Conservation (phyloP, 1,140 invertebrate species). For the Aphelenchoides besseyi region DNA sequence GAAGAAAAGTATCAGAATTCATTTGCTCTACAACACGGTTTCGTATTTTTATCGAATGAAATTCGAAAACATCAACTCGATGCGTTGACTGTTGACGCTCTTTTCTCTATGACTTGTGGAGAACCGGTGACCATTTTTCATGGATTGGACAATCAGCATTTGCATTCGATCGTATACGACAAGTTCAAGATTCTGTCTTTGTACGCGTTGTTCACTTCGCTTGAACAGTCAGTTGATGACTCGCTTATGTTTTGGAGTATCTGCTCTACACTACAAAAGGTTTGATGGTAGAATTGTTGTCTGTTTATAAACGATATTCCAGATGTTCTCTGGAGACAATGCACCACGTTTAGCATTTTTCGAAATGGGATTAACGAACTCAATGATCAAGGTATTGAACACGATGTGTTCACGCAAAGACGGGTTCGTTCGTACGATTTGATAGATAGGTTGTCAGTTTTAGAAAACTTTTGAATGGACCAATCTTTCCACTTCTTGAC, state of each 20-base stretch:
- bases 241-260: constrained; percentile 45
- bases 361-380: constrained; percentile 37
- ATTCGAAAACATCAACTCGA: constrained; percentile 37
- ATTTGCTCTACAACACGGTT: constrained; percentile 40
- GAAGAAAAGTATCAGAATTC: constrained; percentile 28
- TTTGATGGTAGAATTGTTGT: neutral
- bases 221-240: constrained; percentile 44
- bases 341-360: constrained; percentile 40
- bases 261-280: constrained; percentile 49
- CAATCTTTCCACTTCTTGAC: constrained; percentile 39
- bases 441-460: constrained; percentile 16
- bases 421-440: constrained; percentile 12
- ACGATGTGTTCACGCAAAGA: constrained; percentile 29
- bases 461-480: constrained; percentile 20
- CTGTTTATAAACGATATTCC: neutral
- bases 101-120: constrained; percentile 48
- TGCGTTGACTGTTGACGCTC: constrained; percentile 38
- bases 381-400: constrained; percentile 45
- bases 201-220: constrained; percentile 38
- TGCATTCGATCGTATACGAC: constrained; percentile 40
- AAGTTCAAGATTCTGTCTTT: constrained; percentile 41
- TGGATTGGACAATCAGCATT: constrained; percentile 42
- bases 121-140: constrained; percentile 40
- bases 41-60: constrained; percentile 40
- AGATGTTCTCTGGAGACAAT: constrained; percentile 47